Base-by-base conservation (phyloP, 2,888 invertebrate genomes). In the Agrilus cyanescens region DNA sequence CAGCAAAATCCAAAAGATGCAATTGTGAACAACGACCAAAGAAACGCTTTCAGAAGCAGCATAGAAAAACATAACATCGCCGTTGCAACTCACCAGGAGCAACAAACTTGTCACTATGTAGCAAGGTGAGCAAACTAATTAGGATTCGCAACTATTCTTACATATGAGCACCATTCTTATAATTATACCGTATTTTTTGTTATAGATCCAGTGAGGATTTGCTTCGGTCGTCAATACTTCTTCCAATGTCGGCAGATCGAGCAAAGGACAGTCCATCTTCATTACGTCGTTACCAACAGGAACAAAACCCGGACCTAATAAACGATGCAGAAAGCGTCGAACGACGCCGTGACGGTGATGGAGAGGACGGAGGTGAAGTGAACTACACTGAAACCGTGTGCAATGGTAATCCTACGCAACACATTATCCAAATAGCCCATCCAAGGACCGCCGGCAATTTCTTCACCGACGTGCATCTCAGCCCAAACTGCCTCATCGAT, bases 231-330 rank as follows among this genome's bases (percentile, higher is more conserved):
- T 53, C 62, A 20, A 56, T 61, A 8, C 55, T 60, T 15, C 46
- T 52, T 31, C 43, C 54, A 34, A 10, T 25, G 25, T 46, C 54
- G 43, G 45, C 70, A 38, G 73, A 74, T 66, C 75, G 69, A 42
- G 68, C 69, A 45, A 68, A 25, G 25, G 25, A 25, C 8, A 73
- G 78, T 57, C 80, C 79, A 40, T 71, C 75, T 2, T 66, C 71
- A 2, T 51, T 72, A 50, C 63, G 72, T 43, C 70, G 68, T 48
- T 73, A 71, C 53, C 68, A 65, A 47, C 50, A 60, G 53, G 84
- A 85, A 62, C 81, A 80, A 65, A 85, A 85, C 66, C 85, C 85
- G 42, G 85, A 85, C 67, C 72, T 85, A 61, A 82, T 85, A 61
- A 85, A 81, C 66, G 85, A 84, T 60, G 81, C 80, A 52, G 82